Base-by-base conservation (phyloP, 2,888 invertebrate species). In the Noctua janthina region DNA sequence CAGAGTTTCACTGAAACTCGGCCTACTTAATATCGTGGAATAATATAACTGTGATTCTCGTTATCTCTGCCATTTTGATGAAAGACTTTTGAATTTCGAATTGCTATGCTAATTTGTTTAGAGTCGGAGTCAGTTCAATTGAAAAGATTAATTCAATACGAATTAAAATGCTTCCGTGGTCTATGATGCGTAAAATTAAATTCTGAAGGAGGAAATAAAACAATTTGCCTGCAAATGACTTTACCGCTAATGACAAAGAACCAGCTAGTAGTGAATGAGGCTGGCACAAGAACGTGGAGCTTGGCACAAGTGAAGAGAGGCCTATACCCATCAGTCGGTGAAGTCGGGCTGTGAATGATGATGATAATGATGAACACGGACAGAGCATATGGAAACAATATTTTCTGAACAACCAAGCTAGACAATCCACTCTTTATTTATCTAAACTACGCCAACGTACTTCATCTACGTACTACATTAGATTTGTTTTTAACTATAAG, bases 11-110 rank as follows among this genome's bases (percentile, higher is more conserved):
- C 23, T 43, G 59, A 62, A 73, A 71, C 77, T 54, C 49, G 17
- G 35, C 86, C 66, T 77, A 74, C 73, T 84, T 82, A 86, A 84
- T 77, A 74, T 35, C 72, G 51, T 67, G 67, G 59, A 84, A 86
- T 84, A 86, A 82, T 78, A 78, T 78, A 64, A 10, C 78, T 59
- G 56, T 75, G 64, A 75, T 59, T 72, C 39, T 73, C n/a, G n/a
- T 78, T 86, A 69, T 78, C 76, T 76, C 17, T 43, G 51, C 23
- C 51, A 83, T 66, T 78, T 74, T 62, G 23, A 23, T 70, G 15
- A 56, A 46, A 67, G 54, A 75, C 68, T 75, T 68, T 75, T 70
- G 59, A 66, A 77, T 74, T 77, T 56, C 2, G 70, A 35, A 74
- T 62, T 35, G n/a, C 59, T 71, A 66, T 82, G 66, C 49, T 66